Evolutionary conservation across 2,113 vertebrate genomes (phyloP).

Genomic region (Myotis yumanensis): DNA sequence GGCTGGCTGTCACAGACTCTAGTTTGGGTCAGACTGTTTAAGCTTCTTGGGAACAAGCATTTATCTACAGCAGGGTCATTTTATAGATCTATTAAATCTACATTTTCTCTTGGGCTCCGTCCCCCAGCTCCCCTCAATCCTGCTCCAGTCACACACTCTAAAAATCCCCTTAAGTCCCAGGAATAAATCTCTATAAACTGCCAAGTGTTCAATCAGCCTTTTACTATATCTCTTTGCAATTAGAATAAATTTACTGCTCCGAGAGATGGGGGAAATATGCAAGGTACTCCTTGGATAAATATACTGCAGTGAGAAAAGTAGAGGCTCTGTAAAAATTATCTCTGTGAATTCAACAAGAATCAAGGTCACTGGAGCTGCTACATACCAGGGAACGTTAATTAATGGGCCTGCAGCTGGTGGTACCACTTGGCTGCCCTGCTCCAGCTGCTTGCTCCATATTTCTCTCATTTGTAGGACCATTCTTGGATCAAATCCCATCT

Average conservation of each 20-base stretch:
- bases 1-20: conserved; percentile 40
- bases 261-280: conserved; percentile 80
- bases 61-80: conserved; percentile 76
- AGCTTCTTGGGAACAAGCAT: conserved; percentile 69
- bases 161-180: conserved; percentile 77
- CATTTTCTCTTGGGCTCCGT: conserved; percentile 79
- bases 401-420: conserved; percentile 92
- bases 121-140: conserved; percentile 38
- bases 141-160: conserved; percentile 73
- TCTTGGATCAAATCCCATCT: conserved; percentile 88
- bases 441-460: conserved; percentile 84
- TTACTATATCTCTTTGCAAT: conserved; percentile 85
- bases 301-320: conserved; percentile 79
- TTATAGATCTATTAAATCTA: conserved; percentile 83
- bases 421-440: conserved; percentile 89
- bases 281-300: conserved; percentile 86
- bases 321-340: conserved; percentile 85
- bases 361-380: conserved; percentile 86
- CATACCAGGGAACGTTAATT: conserved; percentile 88
- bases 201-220: conserved; percentile 81
- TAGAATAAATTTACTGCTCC: conserved; percentile 88
- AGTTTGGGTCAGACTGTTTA: conserved; percentile 67
- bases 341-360: conserved; percentile 85
- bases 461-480: conserved; percentile 84
- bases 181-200: conserved; percentile 84